phyloP scores from a whole-genome alignment of 2,888 invertebrate species.

The Aphodius granarius region DNA sequence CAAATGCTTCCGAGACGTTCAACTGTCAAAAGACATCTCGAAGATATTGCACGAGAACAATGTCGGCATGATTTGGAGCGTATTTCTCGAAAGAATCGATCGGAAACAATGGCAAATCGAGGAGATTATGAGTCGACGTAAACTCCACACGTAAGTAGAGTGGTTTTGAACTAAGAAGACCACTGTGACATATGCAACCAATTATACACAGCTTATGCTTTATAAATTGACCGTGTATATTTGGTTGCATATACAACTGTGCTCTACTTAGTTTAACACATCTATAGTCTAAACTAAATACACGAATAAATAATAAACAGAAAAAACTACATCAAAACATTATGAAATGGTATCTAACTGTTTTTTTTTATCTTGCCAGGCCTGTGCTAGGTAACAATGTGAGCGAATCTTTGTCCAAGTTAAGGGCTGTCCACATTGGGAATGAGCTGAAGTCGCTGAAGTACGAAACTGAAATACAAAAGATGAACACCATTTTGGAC shows the following conservation, averaged over 20 bases:
- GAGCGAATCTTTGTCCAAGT: constrained; percentile 4
- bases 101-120: neutral
- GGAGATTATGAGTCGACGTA: neutral
- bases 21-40: constrained; percentile 1
- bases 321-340: neutral
- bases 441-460: constrained; percentile 20
- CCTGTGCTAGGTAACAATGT: neutral
- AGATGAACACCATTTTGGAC: neutral
- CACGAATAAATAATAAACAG: neutral
- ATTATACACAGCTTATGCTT: no score
- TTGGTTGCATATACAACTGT: no score
- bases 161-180: no score
- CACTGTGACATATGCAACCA: no score
- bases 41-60: constrained; percentile 13
- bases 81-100: constrained; percentile 9
- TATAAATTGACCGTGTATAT: no score
- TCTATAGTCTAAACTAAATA: neutral
- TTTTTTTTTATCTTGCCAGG: neutral
- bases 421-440: constrained; percentile 22
- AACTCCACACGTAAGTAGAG: constrained; percentile 5
- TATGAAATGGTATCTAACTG: neutral
- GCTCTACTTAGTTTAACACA: no score
- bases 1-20: constrained; percentile 8
- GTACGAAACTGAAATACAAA: neutral
- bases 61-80: neutral